These are phyloP conservation scores for Dryocosmus kuriphilus DNA, from an alignment of 2,888 invertebrate species.

Conservation along the genomic window DNA sequence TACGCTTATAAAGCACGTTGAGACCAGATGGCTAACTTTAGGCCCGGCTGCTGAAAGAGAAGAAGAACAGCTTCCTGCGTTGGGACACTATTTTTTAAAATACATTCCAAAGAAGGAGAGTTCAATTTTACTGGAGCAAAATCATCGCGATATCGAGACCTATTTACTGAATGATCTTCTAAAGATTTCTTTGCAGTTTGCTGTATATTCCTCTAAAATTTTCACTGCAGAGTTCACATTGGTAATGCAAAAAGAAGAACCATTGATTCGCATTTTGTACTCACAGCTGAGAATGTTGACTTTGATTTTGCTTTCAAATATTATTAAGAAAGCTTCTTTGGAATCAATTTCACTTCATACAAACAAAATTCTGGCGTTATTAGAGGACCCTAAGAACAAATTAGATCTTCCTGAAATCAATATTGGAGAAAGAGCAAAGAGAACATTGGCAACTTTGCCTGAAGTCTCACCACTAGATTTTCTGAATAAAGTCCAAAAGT, in stretches of 20 bases:
- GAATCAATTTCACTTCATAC: too few species aligned
- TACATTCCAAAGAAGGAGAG: conserved; percentile 48
- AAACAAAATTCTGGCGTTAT: neutral
- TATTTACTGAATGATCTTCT: conserved; percentile 20
- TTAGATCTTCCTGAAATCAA: conserved; percentile 12
- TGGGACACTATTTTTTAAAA: conserved; percentile 49
- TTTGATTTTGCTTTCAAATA: conserved; percentile 19
- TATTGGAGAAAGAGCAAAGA: conserved; percentile 4
- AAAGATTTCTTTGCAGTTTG: conserved; percentile 42
- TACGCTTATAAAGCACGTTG: conserved; percentile 52
- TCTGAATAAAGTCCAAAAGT: conserved; percentile 13
- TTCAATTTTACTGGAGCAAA: conserved; percentile 1
- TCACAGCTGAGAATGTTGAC: conserved; percentile 40
- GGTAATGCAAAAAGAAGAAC: too few species aligned
- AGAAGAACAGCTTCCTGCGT: conserved; percentile 49
- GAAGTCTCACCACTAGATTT: conserved; percentile 1
- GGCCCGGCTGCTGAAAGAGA: conserved; percentile 44
- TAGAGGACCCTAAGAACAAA: neutral
- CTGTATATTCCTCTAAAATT: conserved; percentile 41
- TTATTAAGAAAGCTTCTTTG: too few species aligned
- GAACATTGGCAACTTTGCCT: neutral
- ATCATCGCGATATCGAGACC: neutral
- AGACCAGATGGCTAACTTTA: conserved; percentile 48
- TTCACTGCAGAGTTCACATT: too few species aligned
- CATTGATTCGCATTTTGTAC: conserved; percentile 54